A percentile compares a stretch with the other conserved stretches of the same genome.
These are phyloP conservation scores for Cavia aperea DNA, from an alignment of 2,113 vertebrate species.

Conservation along the genomic window DNA sequence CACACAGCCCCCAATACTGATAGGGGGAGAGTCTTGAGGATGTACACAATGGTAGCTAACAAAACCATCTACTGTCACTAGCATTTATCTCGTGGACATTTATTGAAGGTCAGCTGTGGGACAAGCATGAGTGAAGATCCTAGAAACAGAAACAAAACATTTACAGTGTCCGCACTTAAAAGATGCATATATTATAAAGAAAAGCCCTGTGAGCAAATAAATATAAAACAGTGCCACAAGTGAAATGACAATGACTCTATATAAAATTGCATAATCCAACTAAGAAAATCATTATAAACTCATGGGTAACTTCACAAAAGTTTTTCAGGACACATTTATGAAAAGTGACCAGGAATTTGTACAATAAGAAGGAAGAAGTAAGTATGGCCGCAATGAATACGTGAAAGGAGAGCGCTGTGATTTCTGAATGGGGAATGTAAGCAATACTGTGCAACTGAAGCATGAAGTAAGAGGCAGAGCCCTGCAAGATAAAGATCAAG, in stretches of 20 bases:
- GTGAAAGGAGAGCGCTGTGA: not conserved
- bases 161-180: not conserved
- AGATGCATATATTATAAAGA: not conserved
- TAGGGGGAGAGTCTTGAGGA: not conserved
- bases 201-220: not conserved
- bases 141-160: not conserved
- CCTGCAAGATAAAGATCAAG: not conserved
- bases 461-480: not conserved
- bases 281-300: not conserved
- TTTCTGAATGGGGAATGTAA: not conserved
- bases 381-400: not conserved
- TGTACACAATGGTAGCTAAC: not conserved
- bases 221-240: not conserved
- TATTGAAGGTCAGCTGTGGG: not conserved
- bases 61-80: not conserved
- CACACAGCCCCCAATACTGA: not conserved
- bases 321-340: not conserved
- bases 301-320: not conserved
- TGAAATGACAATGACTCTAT: not conserved
- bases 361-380: not conserved
- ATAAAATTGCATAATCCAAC: not conserved
- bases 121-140: not conserved
- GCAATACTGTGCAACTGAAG: no score
- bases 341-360: not conserved
- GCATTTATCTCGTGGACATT: conserved; percentile 5